Percentiles rank a stretch among this genome's conserved stretches.
phyloP scores from a whole-genome alignment of 1,140 invertebrate genomes.

The Epicauta chinensis region DNA sequence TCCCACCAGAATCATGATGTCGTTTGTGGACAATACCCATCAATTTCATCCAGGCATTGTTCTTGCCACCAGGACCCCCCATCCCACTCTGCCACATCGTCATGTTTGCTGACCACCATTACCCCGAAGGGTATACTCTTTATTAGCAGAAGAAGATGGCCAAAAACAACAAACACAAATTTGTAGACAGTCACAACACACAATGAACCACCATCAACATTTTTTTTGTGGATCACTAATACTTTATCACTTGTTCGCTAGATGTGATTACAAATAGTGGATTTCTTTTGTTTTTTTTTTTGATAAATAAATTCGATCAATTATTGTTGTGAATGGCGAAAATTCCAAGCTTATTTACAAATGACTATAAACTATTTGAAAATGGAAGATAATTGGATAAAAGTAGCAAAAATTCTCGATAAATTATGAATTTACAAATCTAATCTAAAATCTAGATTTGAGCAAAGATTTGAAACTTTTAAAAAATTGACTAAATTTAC shows the following conservation, averaged over 20 bases:
- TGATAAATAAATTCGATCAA: conserved; percentile 14
- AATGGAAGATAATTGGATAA: conserved; percentile 27
- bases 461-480: conserved; percentile 23
- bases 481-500: no score
- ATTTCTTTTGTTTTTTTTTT: no score
- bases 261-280: no score
- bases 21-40: conserved; percentile 75
- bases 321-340: conserved; percentile 7
- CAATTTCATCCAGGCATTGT: conserved; percentile 76
- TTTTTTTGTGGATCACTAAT: no score
- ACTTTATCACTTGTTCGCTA: no score
- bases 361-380: conserved; percentile 21
- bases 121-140: not conserved
- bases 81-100: conserved; percentile 71
- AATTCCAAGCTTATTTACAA: conserved; percentile 12
- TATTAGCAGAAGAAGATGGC: conserved; percentile 4
- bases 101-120: conserved; percentile 44
- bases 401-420: conserved; percentile 12
- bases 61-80: conserved; percentile 64
- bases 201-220: not conserved
- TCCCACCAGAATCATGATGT: conserved; percentile 53
- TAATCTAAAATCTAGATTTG: conserved; percentile 22
- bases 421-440: conserved; percentile 6
- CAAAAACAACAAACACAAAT: not conserved
- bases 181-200: conserved; percentile 14